These are phyloP conservation scores for Cephalopachus bancanus DNA, from an alignment of 2,797 vertebrate species.

Conservation along the genomic window DNA sequence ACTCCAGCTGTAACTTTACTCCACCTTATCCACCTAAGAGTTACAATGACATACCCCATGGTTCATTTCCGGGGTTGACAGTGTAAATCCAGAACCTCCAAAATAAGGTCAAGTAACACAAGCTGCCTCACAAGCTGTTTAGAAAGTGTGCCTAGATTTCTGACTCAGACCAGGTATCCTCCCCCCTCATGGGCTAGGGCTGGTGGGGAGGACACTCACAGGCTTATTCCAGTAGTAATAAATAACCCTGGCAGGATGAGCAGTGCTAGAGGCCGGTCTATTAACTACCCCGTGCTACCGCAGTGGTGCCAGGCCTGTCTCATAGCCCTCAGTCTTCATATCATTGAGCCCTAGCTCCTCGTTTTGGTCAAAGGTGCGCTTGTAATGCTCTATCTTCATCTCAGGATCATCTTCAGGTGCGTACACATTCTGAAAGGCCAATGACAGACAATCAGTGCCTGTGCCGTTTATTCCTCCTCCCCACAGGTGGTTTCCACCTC, in stretches of 20 bases:
- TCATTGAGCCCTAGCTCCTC: conserved; percentile 98
- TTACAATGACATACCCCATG: background rate
- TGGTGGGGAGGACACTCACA: background rate
- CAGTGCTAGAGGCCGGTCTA: background rate
- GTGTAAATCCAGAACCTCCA: conserved; percentile 65
- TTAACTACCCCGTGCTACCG: conserved; percentile 68
- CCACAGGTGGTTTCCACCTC: background rate
- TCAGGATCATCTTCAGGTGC: conserved; percentile 96
- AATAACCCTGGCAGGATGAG: fast-evolving
- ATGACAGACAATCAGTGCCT: conserved; percentile 9
- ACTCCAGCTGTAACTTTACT: background rate
- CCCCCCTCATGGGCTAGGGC: background rate
- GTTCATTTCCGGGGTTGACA: conserved; percentile 53
- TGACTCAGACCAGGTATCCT: background rate
- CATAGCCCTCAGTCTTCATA: conserved; percentile 96
- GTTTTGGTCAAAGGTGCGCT: conserved; percentile 94
- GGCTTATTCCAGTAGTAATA: fast-evolving
- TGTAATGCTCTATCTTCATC: conserved; percentile 92
- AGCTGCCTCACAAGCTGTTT: background rate
- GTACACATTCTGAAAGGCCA: conserved; percentile 92
- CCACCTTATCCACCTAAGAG: background rate
- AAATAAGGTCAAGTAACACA: conserved; percentile 56
- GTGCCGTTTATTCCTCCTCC: background rate
- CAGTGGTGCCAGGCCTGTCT: background rate
- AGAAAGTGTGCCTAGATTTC: background rate